A percentile compares a stretch with the other conserved stretches of the same genome.
These are phyloP conservation scores for Scelioninae gen. 1 DNA, from an alignment of 2,888 invertebrate species.

Conservation along the genomic window DNA sequence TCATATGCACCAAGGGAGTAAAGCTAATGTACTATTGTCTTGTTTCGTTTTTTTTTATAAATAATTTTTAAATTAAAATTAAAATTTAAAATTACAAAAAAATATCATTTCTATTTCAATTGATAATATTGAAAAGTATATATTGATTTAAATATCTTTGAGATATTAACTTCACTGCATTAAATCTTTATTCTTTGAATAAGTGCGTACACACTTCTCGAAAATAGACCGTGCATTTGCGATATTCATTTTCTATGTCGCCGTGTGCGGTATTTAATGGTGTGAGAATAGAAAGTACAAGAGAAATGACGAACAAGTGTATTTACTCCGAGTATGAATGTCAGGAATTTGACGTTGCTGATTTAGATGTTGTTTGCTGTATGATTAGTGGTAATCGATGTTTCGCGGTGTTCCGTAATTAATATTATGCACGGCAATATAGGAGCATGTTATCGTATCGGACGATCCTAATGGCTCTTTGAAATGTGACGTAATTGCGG, in stretches of 20 bases:
- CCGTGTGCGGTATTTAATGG: not conserved
- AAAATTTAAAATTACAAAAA: no score
- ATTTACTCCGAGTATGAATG: conserved; percentile 16
- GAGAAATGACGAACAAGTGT: conserved; percentile 47
- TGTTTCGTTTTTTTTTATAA: no score
- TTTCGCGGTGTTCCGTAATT: conserved; percentile 5
- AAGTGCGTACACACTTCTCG: not conserved
- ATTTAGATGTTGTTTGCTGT: conserved; percentile 21
- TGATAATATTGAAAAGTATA: no score
- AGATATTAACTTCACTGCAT: no score
- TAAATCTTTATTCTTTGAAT: no score
- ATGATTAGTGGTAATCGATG: conserved; percentile 21
- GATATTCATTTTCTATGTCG: no score
- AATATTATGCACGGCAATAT: not conserved
- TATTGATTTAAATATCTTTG: no score
- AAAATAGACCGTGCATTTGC: conserved; percentile 11
- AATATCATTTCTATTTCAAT: no score
- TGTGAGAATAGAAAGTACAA: conserved; percentile 32
- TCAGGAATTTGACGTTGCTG: conserved; percentile 32
- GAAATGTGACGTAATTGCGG: not conserved
- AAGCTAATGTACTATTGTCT: no score
- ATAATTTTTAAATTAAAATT: no score
- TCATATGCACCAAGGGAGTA: no score
- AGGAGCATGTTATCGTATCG: not conserved
- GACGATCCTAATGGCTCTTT: not conserved